phyloP scores from a whole-genome alignment of 2,113 vertebrate species.

The Australoheros scitulus region DNA sequence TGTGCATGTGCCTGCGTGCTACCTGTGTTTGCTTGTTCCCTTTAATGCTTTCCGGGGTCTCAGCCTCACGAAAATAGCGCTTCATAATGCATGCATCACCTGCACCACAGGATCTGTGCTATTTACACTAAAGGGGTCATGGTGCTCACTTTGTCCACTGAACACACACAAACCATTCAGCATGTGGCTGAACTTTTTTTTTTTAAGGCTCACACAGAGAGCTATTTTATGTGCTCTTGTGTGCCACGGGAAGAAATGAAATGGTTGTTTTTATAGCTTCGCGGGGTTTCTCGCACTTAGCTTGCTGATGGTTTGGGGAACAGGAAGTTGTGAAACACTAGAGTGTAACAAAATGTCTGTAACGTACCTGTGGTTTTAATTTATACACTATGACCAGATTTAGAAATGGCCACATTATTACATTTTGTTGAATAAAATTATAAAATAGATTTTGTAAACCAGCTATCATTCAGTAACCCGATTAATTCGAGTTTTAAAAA shows the following conservation, averaged over 20 bases:
- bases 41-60: constrained; percentile 6
- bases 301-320: background rate
- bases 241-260: constrained; percentile 1
- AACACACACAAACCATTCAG: too few species aligned
- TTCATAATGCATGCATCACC: constrained; percentile 44
- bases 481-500: background rate
- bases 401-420: too few species aligned
- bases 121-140: constrained; percentile 16
- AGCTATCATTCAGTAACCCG: too few species aligned
- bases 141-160: background rate
- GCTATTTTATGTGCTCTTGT: background rate
- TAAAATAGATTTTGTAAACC: too few species aligned
- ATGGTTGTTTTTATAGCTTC: constrained; percentile 60
- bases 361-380: too few species aligned
- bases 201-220: too few species aligned
- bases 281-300: constrained; percentile 13
- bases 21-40: background rate
- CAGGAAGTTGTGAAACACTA: background rate
- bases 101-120: constrained; percentile 31
- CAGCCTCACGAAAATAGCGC: constrained; percentile 14
- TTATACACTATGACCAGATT: too few species aligned
- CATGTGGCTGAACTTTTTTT: too few species aligned
- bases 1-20: background rate
- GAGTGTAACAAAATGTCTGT: background rate
- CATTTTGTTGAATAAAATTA: too few species aligned